Base-by-base conservation (phyloP, 2,113 vertebrate genomes). In the Ivindomyrus marchei region DNA sequence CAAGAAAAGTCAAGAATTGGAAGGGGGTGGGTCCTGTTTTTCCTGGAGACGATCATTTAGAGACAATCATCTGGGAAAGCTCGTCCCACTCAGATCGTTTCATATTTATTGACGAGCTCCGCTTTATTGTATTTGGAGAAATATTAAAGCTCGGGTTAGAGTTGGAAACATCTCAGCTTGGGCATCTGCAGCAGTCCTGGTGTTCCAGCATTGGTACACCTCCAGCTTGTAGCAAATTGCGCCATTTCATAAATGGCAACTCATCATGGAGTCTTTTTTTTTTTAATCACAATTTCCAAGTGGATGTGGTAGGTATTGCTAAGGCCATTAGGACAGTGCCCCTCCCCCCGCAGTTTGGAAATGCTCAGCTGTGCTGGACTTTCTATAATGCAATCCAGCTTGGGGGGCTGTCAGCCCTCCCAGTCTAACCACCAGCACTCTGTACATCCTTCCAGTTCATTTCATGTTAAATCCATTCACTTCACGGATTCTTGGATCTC, bases 401-500 rank as follows among this genome's bases (percentile, higher is more conserved):
- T 84, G 87, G 50, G 84, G 84, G 36, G n/a, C 62, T 27, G 15
- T 83, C 74, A 85, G 6, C 85, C 77, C 88, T 52, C 74, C 39
- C 77, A 15, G 24, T 27, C 39, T 70, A 62, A 70, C 88, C n/a
- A 36, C 31, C 88, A 36, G 77, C 42, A 84, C 56, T 74, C 62
- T 88, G 58, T 42, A 27, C 4, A 39, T 17, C 31, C 88, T 83
- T 47, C 83, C 83, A 85, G 83, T 91, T 80, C 88, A 85, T 87
- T 90, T 85, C 88, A 50, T 91, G 86, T 92, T 85, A 92, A 49
- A 45, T 31, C 50, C 85, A 70, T 47, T 58, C 84, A 27, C 46
- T 92, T 92, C 91, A 92, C 66, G 58, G 86, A 47, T 90, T 50
- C 88, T 49, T 88, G 88, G 66, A 77, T 88, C 87, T 92, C 85